Percentiles rank a stretch among this genome's conserved stretches.
phyloP scores from a whole-genome alignment of 2,797 vertebrate genomes.

The Acomys russatus region DNA sequence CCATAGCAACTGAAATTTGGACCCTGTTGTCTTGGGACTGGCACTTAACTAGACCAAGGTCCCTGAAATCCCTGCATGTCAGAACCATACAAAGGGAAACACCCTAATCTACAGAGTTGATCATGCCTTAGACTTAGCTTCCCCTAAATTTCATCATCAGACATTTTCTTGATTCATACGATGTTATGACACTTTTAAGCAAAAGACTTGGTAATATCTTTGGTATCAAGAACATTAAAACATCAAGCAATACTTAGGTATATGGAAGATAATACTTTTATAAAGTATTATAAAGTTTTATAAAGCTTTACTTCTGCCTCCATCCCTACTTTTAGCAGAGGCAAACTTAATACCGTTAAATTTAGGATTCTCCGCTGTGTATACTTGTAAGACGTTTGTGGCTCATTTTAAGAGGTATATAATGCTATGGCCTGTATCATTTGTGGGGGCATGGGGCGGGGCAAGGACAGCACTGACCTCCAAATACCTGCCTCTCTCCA shows the following conservation, averaged over 20 bases:
- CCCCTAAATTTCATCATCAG: neutral
- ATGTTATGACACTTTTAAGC: slow-evolving; percentile 31
- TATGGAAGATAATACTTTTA: neutral
- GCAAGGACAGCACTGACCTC: neutral
- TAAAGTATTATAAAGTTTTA: neutral
- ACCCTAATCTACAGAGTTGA: neutral
- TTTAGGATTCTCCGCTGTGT: neutral
- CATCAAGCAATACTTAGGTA: neutral
- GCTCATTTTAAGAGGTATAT: neutral
- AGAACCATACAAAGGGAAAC: neutral
- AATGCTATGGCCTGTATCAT: neutral
- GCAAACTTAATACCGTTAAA: neutral
- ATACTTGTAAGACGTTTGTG: neutral
- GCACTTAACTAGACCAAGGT: neutral
- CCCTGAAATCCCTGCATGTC: neutral
- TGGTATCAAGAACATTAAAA: slow-evolving; percentile 1
- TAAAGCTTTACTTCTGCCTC: slow-evolving; percentile 28
- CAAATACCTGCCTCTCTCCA: neutral
- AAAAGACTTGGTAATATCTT: neutral
- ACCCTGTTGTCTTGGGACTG: neutral
- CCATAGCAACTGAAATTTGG: slow-evolving; percentile 7
- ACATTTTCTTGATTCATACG: slow-evolving; percentile 18
- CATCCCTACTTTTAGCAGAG: slow-evolving; percentile 16
- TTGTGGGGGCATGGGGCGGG: neutral
- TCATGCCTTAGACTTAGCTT: slow-evolving; percentile 6